phyloP scores from a whole-genome alignment of 2,113 vertebrate genomes.

The Pedionomus torquatus region DNA sequence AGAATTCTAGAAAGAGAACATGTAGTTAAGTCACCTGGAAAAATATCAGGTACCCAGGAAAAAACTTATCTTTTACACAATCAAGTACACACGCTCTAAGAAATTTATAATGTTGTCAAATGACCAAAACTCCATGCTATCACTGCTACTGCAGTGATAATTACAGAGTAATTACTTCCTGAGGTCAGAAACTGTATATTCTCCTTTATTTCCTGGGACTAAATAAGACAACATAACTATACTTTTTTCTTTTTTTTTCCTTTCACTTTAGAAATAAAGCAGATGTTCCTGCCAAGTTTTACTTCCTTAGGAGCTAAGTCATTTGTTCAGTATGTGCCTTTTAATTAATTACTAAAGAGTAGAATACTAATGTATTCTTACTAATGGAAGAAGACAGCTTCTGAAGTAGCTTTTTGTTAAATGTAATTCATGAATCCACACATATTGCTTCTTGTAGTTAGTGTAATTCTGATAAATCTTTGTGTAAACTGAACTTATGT shows the following conservation, averaged over 20 bases:
- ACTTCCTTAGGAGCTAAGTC: neutral
- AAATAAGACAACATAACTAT: neutral
- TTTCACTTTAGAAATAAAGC: neutral
- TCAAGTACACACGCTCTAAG: neutral
- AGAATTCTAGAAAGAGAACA: neutral
- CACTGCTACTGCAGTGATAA: neutral
- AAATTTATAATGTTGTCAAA: neutral
- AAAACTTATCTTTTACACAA: neutral
- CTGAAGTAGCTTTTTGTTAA: neutral
- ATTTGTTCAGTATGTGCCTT: neutral
- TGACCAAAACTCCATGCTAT: neutral
- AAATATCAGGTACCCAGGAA: neutral
- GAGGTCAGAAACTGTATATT: neutral
- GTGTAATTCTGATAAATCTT: neutral
- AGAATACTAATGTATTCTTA: neutral
- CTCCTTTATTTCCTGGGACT: neutral
- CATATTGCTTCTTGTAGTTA: neutral
- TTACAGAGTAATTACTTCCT: neutral
- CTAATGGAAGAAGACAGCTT: neutral
- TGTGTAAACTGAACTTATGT: neutral
- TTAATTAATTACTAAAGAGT: constrained; percentile 26
- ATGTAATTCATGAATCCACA: neutral
- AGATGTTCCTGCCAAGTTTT: neutral
- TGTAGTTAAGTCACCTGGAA: neutral
- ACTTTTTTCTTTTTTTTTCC: neutral